Conservation (phyloP, 2,797 vertebrate genomes). For the Helicolenus hilgendorfi region DNA sequence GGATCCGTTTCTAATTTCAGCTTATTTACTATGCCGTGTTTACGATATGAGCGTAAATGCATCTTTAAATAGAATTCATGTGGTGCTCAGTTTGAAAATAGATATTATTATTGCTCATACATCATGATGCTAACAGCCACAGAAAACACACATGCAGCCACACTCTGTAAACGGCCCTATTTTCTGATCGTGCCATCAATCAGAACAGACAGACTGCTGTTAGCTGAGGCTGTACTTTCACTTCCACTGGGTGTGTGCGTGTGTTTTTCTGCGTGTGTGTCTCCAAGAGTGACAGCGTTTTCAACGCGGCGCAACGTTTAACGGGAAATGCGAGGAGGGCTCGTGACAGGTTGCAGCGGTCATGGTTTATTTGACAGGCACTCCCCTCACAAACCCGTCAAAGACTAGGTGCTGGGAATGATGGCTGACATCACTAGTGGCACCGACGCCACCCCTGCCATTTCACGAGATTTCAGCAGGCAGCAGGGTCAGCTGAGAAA, state of each 20-base stretch:
- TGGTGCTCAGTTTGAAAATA: conserved; percentile 8
- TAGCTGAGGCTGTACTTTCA: conserved; percentile 32
- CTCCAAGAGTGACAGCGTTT: conserved; percentile 63
- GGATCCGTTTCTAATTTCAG: conserved; percentile 43
- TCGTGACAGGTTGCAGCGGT: conserved; percentile 76
- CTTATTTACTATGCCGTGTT: conserved; percentile 33
- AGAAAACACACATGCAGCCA: not conserved
- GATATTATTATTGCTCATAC: conserved; percentile 4
- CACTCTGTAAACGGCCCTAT: conserved; percentile 16
- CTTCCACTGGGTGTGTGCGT: not conserved
- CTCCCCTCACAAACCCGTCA: conserved; percentile 24
- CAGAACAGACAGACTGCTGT: conserved; percentile 42
- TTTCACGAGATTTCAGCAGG: conserved; percentile 10
- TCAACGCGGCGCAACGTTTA: conserved; percentile 67
- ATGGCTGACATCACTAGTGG: conserved; percentile 20
- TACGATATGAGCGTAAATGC: not conserved
- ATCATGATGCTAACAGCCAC: conserved; percentile 21
- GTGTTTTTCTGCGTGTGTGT: conserved; percentile 4
- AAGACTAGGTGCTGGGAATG: conserved; percentile 26
- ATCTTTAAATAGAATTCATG: conserved; percentile 32
- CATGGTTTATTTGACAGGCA: conserved; percentile 80
- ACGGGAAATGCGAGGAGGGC: conserved; percentile 44
- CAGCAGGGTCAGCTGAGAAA: not conserved
- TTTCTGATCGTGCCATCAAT: conserved; percentile 60
- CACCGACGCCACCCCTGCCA: not conserved